phyloP scores from a whole-genome alignment of 64 coral and sea anemone genomes.

The Cladopsammia gracilis region DNA sequence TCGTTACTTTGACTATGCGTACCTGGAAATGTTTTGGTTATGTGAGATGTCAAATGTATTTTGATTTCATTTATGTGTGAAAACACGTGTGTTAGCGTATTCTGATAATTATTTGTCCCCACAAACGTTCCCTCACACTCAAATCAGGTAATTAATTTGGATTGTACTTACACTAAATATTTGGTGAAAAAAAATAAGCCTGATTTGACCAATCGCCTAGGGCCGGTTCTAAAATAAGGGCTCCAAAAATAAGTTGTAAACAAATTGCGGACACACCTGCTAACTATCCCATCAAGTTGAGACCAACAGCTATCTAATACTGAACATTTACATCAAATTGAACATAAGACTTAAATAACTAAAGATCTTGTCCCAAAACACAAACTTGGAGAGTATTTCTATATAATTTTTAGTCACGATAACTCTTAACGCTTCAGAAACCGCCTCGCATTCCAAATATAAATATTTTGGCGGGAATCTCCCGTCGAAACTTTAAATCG shows the following conservation, averaged over 20 bases:
- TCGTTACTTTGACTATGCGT: too few species aligned
- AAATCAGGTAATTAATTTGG: too few species aligned
- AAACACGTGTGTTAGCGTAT: too few species aligned
- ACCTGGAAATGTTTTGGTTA: not conserved
- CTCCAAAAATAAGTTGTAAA: not conserved
- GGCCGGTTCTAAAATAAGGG: too few species aligned
- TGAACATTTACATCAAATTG: not conserved
- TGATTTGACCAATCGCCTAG: not conserved
- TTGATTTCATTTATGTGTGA: not conserved
- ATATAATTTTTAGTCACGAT: not conserved
- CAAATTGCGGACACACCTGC: constrained; percentile 8
- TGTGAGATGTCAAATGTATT: not conserved
- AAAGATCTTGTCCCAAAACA: not conserved
- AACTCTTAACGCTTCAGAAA: not conserved
- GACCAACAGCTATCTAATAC: not conserved
- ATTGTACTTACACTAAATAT: too few species aligned
- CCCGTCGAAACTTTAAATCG: not conserved
- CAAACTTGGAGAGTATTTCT: not conserved
- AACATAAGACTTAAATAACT: not conserved
- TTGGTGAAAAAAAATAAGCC: not conserved
- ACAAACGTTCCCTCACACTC: too few species aligned
- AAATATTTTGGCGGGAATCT: constrained; percentile 74
- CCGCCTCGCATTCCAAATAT: constrained; percentile 32
- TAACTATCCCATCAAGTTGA: not conserved
- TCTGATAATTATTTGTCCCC: too few species aligned